These are phyloP conservation scores for Ditylenchus dipsaci DNA, from an alignment of 1,140 invertebrate genomes.

Conservation along the genomic window DNA sequence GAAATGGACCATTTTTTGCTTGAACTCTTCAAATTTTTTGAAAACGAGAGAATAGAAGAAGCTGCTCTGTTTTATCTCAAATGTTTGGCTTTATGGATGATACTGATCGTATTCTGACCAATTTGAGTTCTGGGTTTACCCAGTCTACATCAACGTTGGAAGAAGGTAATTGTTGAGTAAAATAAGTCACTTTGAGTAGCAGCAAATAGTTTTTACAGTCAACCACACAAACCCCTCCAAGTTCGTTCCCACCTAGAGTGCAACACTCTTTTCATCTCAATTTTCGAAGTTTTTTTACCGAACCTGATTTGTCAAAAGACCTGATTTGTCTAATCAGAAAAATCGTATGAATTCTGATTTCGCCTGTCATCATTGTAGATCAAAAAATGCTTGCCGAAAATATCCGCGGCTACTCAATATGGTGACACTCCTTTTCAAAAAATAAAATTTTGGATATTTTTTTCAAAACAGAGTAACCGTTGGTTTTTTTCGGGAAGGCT, in stretches of 20 bases:
- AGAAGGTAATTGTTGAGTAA: not conserved
- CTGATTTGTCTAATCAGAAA: too few species aligned
- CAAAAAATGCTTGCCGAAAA: not conserved
- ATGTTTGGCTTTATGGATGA: not conserved
- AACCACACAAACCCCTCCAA: not conserved
- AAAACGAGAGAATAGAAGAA: not conserved
- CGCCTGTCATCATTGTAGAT: not conserved
- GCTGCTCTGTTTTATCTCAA: not conserved
- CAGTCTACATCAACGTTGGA: not conserved
- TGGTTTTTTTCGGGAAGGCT: too few species aligned
- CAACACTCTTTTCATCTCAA: too few species aligned
- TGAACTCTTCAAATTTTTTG: constrained; percentile 3
- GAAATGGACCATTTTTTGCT: not conserved
- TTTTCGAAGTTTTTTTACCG: too few species aligned
- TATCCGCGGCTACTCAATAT: too few species aligned
- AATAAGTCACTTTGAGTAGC: not conserved
- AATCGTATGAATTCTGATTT: not conserved
- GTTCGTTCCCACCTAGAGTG: too few species aligned
- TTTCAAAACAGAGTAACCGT: too few species aligned
- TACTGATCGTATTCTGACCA: constrained; percentile 1
- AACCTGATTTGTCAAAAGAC: not conserved
- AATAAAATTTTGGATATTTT: too few species aligned
- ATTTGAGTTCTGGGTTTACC: too few species aligned
- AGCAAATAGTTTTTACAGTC: not conserved
- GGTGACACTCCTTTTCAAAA: too few species aligned